These are phyloP conservation scores for Crypturellus tataupa DNA, from an alignment of 2,797 vertebrate species.

Conservation along the genomic window DNA sequence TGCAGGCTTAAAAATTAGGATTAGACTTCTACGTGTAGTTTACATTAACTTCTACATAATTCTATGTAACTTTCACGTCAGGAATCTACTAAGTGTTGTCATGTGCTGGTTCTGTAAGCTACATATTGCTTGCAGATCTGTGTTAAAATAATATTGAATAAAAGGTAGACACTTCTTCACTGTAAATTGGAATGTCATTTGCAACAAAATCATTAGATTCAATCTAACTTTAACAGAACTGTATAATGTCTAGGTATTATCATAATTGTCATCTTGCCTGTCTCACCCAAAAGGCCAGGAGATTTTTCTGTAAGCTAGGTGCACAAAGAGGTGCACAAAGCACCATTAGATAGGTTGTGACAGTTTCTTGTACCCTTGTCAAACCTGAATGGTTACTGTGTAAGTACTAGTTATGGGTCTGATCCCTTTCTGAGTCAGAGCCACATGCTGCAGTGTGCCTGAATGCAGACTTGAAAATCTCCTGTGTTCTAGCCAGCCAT, in stretches of 20 bases:
- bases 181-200: neutral
- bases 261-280: neutral
- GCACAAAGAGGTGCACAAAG: neutral
- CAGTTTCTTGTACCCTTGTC: too few species aligned
- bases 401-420: neutral
- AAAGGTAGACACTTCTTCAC: neutral
- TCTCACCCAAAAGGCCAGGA: neutral
- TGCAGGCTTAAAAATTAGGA: neutral
- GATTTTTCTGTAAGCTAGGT: neutral
- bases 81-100: neutral
- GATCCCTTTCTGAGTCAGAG: neutral
- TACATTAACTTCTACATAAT: too few species aligned
- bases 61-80: neutral
- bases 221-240: neutral
- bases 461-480: neutral
- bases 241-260: neutral
- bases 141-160: neutral
- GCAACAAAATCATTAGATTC: neutral
- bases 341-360: neutral
- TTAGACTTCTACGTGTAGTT: neutral
- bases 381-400: neutral
- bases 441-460: accelerated
- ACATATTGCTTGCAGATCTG: neutral
- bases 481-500: neutral
- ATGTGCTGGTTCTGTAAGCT: neutral